These are phyloP conservation scores for Drosophila ogumai DNA, from an alignment of 1,140 invertebrate genomes.

Conservation along the genomic window DNA sequence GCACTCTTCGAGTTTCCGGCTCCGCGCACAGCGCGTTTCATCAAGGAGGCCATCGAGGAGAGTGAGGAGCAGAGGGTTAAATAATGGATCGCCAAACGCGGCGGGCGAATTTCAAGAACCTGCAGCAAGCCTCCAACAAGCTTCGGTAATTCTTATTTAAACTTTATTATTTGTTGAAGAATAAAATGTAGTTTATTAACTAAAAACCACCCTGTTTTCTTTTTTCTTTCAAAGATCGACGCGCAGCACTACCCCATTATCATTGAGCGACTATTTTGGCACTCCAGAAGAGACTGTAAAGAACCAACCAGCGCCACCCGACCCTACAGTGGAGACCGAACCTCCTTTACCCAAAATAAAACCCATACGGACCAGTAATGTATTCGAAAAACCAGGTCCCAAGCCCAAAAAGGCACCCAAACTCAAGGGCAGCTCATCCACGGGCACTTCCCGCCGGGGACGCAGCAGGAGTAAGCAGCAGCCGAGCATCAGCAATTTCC, in stretches of 20 bases:
- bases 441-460: not conserved
- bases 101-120: conserved; percentile 71
- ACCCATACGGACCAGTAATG: conserved; percentile 43
- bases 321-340: not conserved
- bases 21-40: conserved; percentile 47
- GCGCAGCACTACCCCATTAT: conserved; percentile 38
- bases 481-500: conserved; percentile 70
- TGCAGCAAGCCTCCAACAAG: conserved; percentile 52
- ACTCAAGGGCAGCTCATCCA: conserved; percentile 30
- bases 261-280: conserved; percentile 47
- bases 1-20: conserved; percentile 63
- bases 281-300: conserved; percentile 9
- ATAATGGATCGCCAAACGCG: conserved; percentile 70
- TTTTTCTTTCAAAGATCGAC: conserved; percentile 45
- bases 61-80: conserved; percentile 58
- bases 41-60: conserved; percentile 65
- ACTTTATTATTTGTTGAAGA: conserved; percentile 17
- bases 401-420: conserved; percentile 75
- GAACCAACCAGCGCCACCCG: not conserved
- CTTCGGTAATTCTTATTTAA: conserved; percentile 50
- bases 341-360: conserved; percentile 39
- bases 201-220: conserved; percentile 17
- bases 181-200: conserved; percentile 59
- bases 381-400: conserved; percentile 40
- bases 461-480: conserved; percentile 54